Evolutionary conservation across 2,113 vertebrate species (phyloP).

Genomic region (Lophura nycthemera): DNA sequence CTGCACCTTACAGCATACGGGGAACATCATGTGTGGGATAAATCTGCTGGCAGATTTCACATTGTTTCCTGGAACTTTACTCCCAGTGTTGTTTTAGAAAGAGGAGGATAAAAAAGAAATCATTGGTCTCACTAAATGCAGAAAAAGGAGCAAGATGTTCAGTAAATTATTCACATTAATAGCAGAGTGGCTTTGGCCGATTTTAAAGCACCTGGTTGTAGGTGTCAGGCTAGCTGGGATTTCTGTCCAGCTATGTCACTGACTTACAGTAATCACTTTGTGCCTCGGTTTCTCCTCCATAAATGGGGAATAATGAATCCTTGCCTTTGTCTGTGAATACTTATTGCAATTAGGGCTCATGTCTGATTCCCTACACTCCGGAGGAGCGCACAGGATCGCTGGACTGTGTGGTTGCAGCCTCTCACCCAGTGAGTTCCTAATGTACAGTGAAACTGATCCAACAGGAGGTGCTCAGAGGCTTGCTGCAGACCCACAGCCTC

Average conservation of each 20-base stretch:
- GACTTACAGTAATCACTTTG: constrained; percentile 56
- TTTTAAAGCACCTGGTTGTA: constrained; percentile 31
- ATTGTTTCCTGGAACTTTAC: constrained; percentile 36
- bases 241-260: constrained; percentile 19
- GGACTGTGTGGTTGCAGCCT: constrained; percentile 13
- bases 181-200: not conserved
- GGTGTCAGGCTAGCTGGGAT: constrained; percentile 25
- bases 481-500: not conserved
- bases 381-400: not conserved
- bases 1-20: not conserved
- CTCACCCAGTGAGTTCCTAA: not conserved
- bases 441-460: not conserved
- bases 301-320: constrained; percentile 41
- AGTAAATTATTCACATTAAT: not conserved
- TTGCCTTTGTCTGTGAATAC: constrained; percentile 52
- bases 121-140: constrained; percentile 1
- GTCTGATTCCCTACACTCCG: not conserved
- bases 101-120: constrained; percentile 1
- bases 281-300: constrained; percentile 57
- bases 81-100: constrained; percentile 8
- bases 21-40: constrained; percentile 29
- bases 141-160: not conserved
- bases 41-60: constrained; percentile 66
- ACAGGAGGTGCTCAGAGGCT: not conserved
- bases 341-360: constrained; percentile 38